Percentiles rank a stretch among this genome's conserved stretches.
Evolutionary conservation across 2,113 vertebrate species (phyloP).

Genomic region (Gopherus flavomarginatus): DNA sequence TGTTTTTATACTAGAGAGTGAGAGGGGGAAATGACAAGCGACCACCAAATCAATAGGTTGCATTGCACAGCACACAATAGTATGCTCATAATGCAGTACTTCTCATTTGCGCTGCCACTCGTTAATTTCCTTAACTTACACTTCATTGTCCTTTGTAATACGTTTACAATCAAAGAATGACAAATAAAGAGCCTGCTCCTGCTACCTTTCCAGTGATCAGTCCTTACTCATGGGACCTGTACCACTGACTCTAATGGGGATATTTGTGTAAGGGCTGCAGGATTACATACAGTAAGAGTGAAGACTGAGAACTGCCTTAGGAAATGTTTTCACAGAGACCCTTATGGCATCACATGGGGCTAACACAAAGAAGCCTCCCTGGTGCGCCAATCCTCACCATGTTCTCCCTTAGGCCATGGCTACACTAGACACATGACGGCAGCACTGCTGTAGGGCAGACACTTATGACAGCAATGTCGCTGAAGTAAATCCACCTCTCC

Average conservation of each 20-base stretch:
- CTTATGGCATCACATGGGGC: constrained; percentile 25
- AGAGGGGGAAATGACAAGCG: constrained; percentile 50
- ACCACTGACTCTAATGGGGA: constrained; percentile 26
- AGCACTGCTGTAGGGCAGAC: no score
- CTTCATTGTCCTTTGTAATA: constrained; percentile 64
- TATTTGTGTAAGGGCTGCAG: constrained; percentile 28
- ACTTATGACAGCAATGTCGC: no score
- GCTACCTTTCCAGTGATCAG: constrained; percentile 31
- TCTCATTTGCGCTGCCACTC: constrained; percentile 58
- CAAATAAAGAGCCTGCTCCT: constrained; percentile 34
- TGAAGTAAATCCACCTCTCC: no score
- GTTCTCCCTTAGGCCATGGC: constrained; percentile 1
- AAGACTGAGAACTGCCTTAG: constrained; percentile 45
- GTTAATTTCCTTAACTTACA: constrained; percentile 67
- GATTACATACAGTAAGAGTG: background rate
- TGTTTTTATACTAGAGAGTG: constrained; percentile 35
- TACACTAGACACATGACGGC: constrained; percentile 4
- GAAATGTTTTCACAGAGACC: constrained; percentile 49
- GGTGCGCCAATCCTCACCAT: constrained; percentile 35
- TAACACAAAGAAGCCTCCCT: constrained; percentile 43
- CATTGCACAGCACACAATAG: constrained; percentile 40
- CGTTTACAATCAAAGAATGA: constrained; percentile 50
- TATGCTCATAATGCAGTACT: constrained; percentile 40
- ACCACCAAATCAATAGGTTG: constrained; percentile 59
- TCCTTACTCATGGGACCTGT: background rate